Evolutionary conservation across 2,113 vertebrate species (phyloP), one percentile per base, ranked within the genome.

Genomic region (Acinonyx jubatus): DNA sequence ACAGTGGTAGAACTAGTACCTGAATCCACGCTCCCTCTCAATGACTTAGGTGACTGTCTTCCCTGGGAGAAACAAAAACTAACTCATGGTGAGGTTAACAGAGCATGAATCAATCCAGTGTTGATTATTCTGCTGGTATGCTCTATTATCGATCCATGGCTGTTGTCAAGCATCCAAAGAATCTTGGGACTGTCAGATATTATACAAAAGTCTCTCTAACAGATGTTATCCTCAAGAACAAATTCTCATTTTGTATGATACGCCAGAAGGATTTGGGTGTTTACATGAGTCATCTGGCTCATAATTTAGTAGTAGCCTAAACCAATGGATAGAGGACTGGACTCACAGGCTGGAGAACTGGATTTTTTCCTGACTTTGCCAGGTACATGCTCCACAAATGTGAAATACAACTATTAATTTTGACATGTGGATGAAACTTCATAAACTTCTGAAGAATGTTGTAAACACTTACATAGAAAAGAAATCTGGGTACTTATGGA

Each of bases 221-320:
- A 89, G 82, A 94, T n/a, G 65, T 84, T 84, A 27, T 52, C 45
- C 78, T 80, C n/a, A 76, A 68, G 78, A 96, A 94, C 55, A 92
- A 92, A 63, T 74, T 80, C 38, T 80, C 82, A 89, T 74, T 96
- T 86, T 36, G 71, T 61, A 12, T 48, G n/a, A 45, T 63, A 80
- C 31, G 16, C 13, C 80, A 36, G 48, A 50, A 94, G 65, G 69
- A 66, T 84, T 31, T 48, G 76, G 27, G 74, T 73, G 78, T 84
- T 71, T 65, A 36, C 2, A 21, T 33, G 57, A 81, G 13, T 73
- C 65, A 74, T 15, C 33, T 79, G 76, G 45, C 21, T 80, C 31
- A 65, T 36, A 45, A 65, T 29, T 85, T 38, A 84, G 31, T 41
- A 88, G 76, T 41, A 61, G 11, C 29, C 74, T 85, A 71, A 15